These are phyloP conservation scores for Colistium nudipinnis DNA, from an alignment of 2,113 vertebrate genomes.

Conservation along the genomic window DNA sequence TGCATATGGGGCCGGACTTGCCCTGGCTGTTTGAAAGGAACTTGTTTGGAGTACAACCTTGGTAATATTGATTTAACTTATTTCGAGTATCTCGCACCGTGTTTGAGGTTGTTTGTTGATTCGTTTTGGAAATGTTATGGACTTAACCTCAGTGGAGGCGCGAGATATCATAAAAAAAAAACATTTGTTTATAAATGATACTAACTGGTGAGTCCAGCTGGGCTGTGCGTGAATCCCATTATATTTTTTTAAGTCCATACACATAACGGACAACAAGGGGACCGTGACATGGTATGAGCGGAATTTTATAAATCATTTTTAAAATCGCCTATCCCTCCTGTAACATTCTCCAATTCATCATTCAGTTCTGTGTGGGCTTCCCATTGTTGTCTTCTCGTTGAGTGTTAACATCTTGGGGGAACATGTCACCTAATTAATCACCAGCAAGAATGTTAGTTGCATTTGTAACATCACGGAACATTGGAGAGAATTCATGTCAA, in stretches of 20 bases:
- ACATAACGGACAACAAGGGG: no score
- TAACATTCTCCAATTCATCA: constrained; percentile 7
- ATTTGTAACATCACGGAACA: constrained; percentile 36
- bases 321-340: no score
- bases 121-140: no score
- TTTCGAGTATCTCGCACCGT: background rate
- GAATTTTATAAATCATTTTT: no score
- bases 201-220: no score
- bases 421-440: constrained; percentile 58
- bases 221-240: no score
- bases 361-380: constrained; percentile 33
- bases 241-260: no score
- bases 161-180: no score
- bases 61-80: background rate
- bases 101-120: background rate
- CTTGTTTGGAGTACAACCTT: background rate
- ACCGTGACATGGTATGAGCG: no score
- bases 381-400: constrained; percentile 26
- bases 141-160: no score
- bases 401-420: constrained; percentile 44
- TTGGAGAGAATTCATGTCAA: constrained; percentile 44
- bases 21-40: background rate
- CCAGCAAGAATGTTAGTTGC: constrained; percentile 13
- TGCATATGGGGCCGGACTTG: constrained; percentile 10
- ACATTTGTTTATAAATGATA: no score